Percentiles rank a stretch among this genome's conserved stretches.
These are phyloP conservation scores for Trachelus iudaicus DNA, from an alignment of 2,888 invertebrate species.

Conservation along the genomic window DNA sequence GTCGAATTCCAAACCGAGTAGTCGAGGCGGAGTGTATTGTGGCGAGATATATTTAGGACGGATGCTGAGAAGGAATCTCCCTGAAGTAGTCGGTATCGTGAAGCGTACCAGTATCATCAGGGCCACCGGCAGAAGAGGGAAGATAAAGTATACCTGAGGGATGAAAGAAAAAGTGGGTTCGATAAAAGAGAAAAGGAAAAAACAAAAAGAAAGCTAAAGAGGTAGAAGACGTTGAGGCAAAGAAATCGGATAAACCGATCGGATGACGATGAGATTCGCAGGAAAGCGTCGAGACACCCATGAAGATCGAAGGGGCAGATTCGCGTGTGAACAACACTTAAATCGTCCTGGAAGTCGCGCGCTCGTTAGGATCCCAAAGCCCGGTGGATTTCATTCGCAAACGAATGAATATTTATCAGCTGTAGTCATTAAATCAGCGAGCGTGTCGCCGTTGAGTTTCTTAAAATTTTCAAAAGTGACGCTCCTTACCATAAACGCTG, in stretches of 20 bases:
- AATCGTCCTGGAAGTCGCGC: slow-evolving; percentile 13
- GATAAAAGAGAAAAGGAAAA: neutral
- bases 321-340: neutral
- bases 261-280: neutral
- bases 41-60: neutral
- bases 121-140: neutral
- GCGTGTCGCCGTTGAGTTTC: neutral
- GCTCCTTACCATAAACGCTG: neutral
- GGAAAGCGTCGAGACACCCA: neutral
- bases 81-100: neutral
- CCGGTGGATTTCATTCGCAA: slow-evolving; percentile 28
- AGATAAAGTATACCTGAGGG: neutral
- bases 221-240: neutral
- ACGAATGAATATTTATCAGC: slow-evolving; percentile 33
- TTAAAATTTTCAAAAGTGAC: neutral
- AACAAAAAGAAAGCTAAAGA: neutral
- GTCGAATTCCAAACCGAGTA: neutral
- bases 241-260: neutral
- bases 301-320: neutral
- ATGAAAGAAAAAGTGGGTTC: neutral
- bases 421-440: slow-evolving; percentile 24
- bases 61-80: neutral
- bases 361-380: neutral
- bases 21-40: neutral
- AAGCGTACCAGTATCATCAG: neutral